Conservation (phyloP, 2,113 vertebrate species). For the Scomber japonicus region DNA sequence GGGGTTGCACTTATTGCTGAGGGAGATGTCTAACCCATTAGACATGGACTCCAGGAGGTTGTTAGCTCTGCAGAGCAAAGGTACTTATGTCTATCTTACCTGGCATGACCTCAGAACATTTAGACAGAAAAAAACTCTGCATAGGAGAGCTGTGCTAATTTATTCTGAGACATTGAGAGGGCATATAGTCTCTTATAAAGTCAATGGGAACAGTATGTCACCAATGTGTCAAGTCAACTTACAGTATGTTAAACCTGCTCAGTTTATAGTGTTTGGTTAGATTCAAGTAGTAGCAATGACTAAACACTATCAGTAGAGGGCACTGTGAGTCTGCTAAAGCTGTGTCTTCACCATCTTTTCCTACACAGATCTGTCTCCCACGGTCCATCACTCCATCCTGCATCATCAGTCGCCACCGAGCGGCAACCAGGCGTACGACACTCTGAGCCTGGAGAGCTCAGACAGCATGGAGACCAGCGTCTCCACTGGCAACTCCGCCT, state of each 20-base stretch:
- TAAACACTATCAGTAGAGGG: slow-evolving; percentile 83
- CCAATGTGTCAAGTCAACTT: slow-evolving; percentile 2
- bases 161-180: neutral
- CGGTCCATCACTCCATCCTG: slow-evolving; percentile 93
- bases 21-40: slow-evolving; percentile 86
- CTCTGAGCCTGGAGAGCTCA: slow-evolving; percentile 96
- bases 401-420: slow-evolving; percentile 89
- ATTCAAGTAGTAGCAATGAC: slow-evolving; percentile 43
- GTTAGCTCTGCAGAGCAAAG: slow-evolving; percentile 89
- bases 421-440: slow-evolving; percentile 90
- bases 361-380: slow-evolving; percentile 72
- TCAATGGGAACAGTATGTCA: neutral
- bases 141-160: neutral
- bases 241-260: too few species aligned
- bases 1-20: slow-evolving; percentile 77
- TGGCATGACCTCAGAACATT: neutral
- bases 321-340: slow-evolving; percentile 80
- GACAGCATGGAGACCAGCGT: slow-evolving; percentile 98
- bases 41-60: slow-evolving; percentile 92
- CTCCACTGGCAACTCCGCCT: slow-evolving; percentile 93
- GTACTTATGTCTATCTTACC: slow-evolving; percentile 76
- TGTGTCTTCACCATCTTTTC: slow-evolving; percentile 57
- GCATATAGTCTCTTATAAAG: neutral
- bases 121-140: neutral
- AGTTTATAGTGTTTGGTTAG: neutral